Base-by-base conservation (phyloP, 2,797 vertebrate species). In the Clarias platycephalus region DNA sequence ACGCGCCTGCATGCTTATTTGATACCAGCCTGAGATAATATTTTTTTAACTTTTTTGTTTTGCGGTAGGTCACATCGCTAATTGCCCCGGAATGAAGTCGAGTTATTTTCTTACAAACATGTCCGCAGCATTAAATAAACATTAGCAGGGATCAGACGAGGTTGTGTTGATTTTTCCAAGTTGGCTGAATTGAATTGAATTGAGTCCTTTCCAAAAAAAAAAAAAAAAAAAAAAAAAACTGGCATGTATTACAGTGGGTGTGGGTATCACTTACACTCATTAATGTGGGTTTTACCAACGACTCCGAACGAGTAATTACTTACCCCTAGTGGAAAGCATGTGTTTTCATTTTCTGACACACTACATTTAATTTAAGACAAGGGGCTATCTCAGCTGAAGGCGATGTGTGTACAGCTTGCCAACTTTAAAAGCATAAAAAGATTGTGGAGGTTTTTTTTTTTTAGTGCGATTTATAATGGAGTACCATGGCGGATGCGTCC, bases 61-160 rank as follows among this genome's bases (percentile, higher is more conserved):
- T 37, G 64, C 57, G 31, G 40, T 58, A 34, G n/a, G 83, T 80
- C 28, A 10, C 37, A 53, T 40, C 26, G 28, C n/a, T 16, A 64
- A 62, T 44, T 55, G 22, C 40, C 40, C 37, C 34, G 37, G 63
- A 67, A 71, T 78, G 58, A 49, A 80, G 76, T n/a, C 55, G 60
- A 75, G 34, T 58, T 76, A 49, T 66, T 40, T 44, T 64, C 6
- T 37, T 10, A 28, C 31, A 9, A 67, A 40, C 67, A 15, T 81
- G 55, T 85, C 44, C 60, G 40, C 58, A 81, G 22, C 62, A 15
- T 82, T 77, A 28, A 81, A 85, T 85, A 85, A 81, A 44, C 67
- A 60, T 18, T 55, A 22, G 24, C 12, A n/a, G 24, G 53, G 57
- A 34, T 49, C 68, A 74, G 68, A 64, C 16, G 40, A 66, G n/a